Base-by-base conservation (phyloP, 37 sponge, comb jelly and placozoan species). In the Dysidea cf. avara region DNA sequence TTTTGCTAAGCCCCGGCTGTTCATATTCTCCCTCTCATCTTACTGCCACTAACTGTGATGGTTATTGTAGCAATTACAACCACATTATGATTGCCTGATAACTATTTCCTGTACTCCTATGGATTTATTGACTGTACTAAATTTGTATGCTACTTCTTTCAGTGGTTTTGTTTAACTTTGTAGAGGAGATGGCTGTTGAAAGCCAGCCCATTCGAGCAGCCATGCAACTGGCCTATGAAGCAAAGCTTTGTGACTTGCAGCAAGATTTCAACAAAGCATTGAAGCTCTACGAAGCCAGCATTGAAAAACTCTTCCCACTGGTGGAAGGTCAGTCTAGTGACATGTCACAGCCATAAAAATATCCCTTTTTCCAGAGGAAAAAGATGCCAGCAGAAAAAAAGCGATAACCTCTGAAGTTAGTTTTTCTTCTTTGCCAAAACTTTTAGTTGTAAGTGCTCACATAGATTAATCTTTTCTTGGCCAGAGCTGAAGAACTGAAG, bases 241-340 rank as follows among this genome's bases (percentile, higher is more conserved):
- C 78, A 36, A 77, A 87, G 17, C 33, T 66, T 24, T 17, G 52
- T 35, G 83, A 82, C 13, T 12, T 20, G 2, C 2, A 39, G 7
- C 62, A 71, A 24, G 66, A 67, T 25, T 81, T 56, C 46, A 30
- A 69, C 16, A 20, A 6, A 32, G 88, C 88, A 3, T 64, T 81
- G 14, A 72, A 77, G 33, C 56, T 69, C 26, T 87, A 87, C 57
- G 57, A 80, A 39, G 52, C 64, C 25, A 77, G 82, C 36, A 66
- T 87, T n/a, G 71, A 39, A 50, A 56, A 65, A 18, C 60, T 87
- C 7, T 26, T 87, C 1, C 78, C 88, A 28, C 24, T 77, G 2
- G 55, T 69, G 14, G 83, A 81, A 72, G 69, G 86, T 85, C 25
- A 55, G 35, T 11, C 21, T 43, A 39, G 13, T 25, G 39, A 5